A percentile compares a stretch with the other conserved stretches of the same genome.
These are phyloP conservation scores for Tromatobia lineatoria DNA, from an alignment of 2,888 invertebrate species.

Conservation along the genomic window DNA sequence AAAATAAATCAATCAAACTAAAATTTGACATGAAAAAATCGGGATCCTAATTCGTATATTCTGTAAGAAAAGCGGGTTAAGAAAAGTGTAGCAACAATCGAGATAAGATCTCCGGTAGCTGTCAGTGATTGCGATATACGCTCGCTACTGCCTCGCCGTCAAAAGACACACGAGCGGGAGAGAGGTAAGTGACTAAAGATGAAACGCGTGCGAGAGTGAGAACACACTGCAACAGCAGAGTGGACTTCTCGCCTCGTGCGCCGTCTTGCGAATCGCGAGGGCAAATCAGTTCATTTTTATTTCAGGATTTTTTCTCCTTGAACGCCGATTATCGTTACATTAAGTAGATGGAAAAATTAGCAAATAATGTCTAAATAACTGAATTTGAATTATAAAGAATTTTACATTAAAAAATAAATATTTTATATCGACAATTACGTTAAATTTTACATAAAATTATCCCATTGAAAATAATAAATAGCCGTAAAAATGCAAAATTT, in stretches of 20 bases:
- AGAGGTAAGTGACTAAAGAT: background rate
- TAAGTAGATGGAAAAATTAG: background rate
- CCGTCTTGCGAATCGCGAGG: too few relatives aligned
- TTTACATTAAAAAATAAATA: too few relatives aligned
- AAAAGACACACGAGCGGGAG: background rate
- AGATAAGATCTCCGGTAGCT: background rate
- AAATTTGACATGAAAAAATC: background rate
- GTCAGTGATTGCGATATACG: background rate
- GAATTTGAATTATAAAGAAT: too few relatives aligned
- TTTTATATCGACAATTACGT: too few relatives aligned
- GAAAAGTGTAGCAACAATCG: too few relatives aligned
- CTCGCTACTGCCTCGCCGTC: background rate
- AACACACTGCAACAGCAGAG: background rate
- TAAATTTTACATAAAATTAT: too few relatives aligned
- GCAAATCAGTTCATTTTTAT: too few relatives aligned
- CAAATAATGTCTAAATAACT: background rate
- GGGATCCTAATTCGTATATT: too few relatives aligned
- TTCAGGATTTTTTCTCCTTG: too few relatives aligned
- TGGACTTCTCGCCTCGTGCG: background rate
- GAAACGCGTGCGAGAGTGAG: too few relatives aligned
- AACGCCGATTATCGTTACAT: background rate
- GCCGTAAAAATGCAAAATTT: too few relatives aligned
- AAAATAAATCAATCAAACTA: background rate
- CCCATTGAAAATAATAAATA: too few relatives aligned
- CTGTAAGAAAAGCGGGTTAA: background rate